A percentile compares a stretch with the other conserved stretches of the same genome.
phyloP scores from a whole-genome alignment of 2,797 vertebrate genomes.

The Hydrophis major region DNA sequence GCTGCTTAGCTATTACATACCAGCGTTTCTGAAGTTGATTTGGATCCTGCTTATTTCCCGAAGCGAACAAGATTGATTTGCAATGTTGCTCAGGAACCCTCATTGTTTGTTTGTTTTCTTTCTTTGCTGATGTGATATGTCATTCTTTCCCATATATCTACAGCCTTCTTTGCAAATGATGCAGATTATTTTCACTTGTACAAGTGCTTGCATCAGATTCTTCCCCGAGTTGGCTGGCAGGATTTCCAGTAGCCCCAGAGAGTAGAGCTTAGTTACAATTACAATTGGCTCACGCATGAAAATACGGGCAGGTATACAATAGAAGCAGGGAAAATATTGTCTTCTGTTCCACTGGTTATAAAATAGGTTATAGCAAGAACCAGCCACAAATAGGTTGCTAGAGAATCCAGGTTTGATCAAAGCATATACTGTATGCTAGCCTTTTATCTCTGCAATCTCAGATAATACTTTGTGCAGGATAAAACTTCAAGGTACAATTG shows the following conservation, averaged over 20 bases:
- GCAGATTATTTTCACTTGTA: slow-evolving; percentile 36
- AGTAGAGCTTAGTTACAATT: fast-evolving
- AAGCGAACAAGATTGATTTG: not conserved
- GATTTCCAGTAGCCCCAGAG: slow-evolving; percentile 39
- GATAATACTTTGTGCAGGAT: not conserved
- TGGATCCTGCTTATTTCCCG: not conserved
- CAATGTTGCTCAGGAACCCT: not conserved
- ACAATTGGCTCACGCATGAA: not conserved
- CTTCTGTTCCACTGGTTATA: not conserved
- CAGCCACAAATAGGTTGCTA: not conserved
- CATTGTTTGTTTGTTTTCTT: not conserved
- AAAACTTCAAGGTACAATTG: not conserved
- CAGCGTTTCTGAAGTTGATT: not conserved
- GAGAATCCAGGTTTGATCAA: not conserved
- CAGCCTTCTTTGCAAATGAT: slow-evolving; percentile 28
- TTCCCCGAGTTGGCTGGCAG: slow-evolving; percentile 26
- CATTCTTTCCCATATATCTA: slow-evolving; percentile 16
- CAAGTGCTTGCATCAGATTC: slow-evolving; percentile 36
- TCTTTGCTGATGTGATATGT: not conserved
- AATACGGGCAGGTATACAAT: not conserved
- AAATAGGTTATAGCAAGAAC: not conserved
- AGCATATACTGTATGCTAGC: not conserved
- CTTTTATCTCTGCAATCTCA: not conserved
- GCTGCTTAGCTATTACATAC: not conserved
- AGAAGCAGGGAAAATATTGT: not conserved